phyloP scores from a whole-genome alignment of 2,888 invertebrate genomes.

The Isotomurus palustris region DNA sequence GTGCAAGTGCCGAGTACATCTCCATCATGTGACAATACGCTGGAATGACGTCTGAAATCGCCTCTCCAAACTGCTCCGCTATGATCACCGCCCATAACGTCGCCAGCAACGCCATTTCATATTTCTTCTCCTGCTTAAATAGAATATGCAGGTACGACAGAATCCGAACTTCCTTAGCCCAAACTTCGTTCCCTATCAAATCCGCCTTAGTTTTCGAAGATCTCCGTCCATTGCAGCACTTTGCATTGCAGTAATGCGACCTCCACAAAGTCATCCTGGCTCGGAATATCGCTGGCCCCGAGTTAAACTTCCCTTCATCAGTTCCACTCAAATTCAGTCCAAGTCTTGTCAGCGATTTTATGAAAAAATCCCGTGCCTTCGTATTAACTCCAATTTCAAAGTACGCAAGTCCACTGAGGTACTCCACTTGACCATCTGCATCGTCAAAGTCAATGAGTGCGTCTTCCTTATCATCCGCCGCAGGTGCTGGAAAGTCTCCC shows the following conservation, averaged over 20 bases:
- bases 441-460: constrained; percentile 26
- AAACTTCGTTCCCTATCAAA: constrained; percentile 10
- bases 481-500: constrained; percentile 26
- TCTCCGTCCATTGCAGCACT: not conserved
- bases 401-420: constrained; percentile 37
- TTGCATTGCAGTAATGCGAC: not conserved
- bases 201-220: not conserved
- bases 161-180: constrained; percentile 35
- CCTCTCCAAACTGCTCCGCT: constrained; percentile 32
- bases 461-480: constrained; percentile 38
- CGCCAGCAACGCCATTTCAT: constrained; percentile 33
- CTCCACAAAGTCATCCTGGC: constrained; percentile 24
- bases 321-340: constrained; percentile 18
- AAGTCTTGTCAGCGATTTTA: constrained; percentile 23
- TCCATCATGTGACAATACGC: constrained; percentile 42
- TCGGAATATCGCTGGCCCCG: constrained; percentile 8
- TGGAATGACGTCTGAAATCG: constrained; percentile 37
- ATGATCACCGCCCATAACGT: constrained; percentile 35
- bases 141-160: constrained; percentile 37
- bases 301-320: constrained; percentile 13
- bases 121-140: constrained; percentile 36
- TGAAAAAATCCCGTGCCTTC: constrained; percentile 30
- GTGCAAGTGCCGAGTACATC: constrained; percentile 24
- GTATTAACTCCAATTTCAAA: constrained; percentile 37
- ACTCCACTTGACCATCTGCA: constrained; percentile 32